Conservation (phyloP, 2,888 invertebrate species). For the Fragum fragum region DNA sequence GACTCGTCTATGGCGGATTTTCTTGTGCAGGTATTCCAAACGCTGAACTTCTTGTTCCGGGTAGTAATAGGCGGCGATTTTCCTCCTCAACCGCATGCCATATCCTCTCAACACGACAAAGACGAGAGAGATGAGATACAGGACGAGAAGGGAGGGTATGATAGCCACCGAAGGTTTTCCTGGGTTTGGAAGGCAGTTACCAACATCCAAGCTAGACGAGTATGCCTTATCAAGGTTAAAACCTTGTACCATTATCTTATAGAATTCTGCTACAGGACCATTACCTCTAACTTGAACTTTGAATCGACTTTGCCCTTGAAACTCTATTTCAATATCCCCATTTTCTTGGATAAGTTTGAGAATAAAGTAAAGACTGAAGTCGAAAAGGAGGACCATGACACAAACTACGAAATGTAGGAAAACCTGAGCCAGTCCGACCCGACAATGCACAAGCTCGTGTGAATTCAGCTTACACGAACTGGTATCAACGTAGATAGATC, state of each 20-base stretch:
- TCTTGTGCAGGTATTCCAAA: constrained; percentile 67
- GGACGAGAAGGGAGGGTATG: constrained; percentile 54
- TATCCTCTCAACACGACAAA: constrained; percentile 67
- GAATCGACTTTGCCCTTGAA: constrained; percentile 51
- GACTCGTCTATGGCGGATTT: constrained; percentile 65
- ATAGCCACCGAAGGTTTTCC: constrained; percentile 46
- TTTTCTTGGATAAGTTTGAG: constrained; percentile 73
- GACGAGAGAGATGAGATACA: constrained; percentile 61
- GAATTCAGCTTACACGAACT: constrained; percentile 65
- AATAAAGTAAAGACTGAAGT: constrained; percentile 79
- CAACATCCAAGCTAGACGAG: constrained; percentile 54
- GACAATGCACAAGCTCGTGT: constrained; percentile 67
- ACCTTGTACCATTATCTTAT: constrained; percentile 49
- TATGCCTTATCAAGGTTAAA: constrained; percentile 53
- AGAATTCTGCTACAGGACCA: constrained; percentile 66
- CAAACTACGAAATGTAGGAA: constrained; percentile 73
- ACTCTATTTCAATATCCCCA: constrained; percentile 69
- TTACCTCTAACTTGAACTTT: constrained; percentile 58
- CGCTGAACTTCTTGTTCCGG: constrained; percentile 66
- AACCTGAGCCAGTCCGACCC: constrained; percentile 73
- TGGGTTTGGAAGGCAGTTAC: constrained; percentile 68
- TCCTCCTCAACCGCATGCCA: constrained; percentile 63
- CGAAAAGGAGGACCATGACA: constrained; percentile 69
- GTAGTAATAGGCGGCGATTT: constrained; percentile 68
- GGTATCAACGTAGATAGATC: constrained; percentile 74